Base-by-base conservation (phyloP, 1,140 invertebrate species). In the Leucophenga varia region DNA sequence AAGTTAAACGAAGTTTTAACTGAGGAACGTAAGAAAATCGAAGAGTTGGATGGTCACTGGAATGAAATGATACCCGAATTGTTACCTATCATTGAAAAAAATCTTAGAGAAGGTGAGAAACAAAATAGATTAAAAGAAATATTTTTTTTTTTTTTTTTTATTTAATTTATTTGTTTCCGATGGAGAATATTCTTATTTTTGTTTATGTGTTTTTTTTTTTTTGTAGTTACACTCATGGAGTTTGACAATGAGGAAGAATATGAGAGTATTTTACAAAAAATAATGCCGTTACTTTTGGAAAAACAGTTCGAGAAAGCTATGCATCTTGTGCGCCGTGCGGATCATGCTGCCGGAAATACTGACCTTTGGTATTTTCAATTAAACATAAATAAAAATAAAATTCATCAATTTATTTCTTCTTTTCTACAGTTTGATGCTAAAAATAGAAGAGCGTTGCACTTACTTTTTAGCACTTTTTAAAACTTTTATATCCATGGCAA, bases 1-100 rank as follows among this genome's bases (percentile, higher is more conserved):
- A 74, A 81, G 43, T 56, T 87, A 8, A 78, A 81, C 42, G 78
- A 79, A 36, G 76, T 79, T 49, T 49, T 83, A 7, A 80, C 64
- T 4, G 76, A 72, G 38, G 61, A 68, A 42, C 72, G 72, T 30
- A 61, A 57, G 32, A 61, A 75, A 25, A 69, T 68, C 3, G 72
- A 78, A 36, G 55, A 73, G n/a, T 55, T 79, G n/a, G 75, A 76
- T 40, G 61, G 77, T 8, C 58, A 78, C 45, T 73, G 78, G 38
- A 70, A 73, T 16, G 54, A 49, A 30, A 8, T 22, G 3, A 44
- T 54, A 13, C 72, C 76, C 8, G 58, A 77, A 37, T 57, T 82
- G 37, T 54, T 70, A 19, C 54, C 69, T 13, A 67, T 77, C 28
- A 64, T 83, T 10, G 69, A 74, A 48, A 47, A 77, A 16, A 50